phyloP scores from a whole-genome alignment of 2,888 invertebrate genomes.

The Meiosimyza platycephala region DNA sequence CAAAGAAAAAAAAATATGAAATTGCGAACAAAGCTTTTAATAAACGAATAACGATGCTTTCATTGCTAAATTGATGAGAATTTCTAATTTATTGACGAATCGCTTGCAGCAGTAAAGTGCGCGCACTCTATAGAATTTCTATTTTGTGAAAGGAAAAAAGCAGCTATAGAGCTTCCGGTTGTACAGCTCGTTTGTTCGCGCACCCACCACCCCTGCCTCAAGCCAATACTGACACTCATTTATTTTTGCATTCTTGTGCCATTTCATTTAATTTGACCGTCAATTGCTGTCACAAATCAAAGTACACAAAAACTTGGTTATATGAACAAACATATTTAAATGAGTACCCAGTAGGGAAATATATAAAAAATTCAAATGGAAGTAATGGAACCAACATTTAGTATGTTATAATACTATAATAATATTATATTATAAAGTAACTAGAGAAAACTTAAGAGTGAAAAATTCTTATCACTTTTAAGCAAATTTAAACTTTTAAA shows the following conservation, averaged over 20 bases:
- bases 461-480: too few species aligned
- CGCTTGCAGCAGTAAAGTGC: background rate
- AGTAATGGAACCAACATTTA: too few species aligned
- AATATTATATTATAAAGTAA: too few species aligned
- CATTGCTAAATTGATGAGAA: background rate
- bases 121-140: constrained; percentile 7
- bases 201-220: background rate
- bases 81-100: constrained; percentile 20
- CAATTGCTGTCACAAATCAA: constrained; percentile 36
- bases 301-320: constrained; percentile 15
- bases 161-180: too few species aligned
- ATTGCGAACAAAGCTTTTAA: too few species aligned
- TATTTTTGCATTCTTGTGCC: constrained; percentile 16
- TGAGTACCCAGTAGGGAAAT: too few species aligned
- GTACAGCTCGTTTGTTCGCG: background rate
- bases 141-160: background rate
- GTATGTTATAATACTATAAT: too few species aligned
- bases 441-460: too few species aligned
- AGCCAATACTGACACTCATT: background rate
- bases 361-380: too few species aligned
- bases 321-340: constrained; percentile 12
- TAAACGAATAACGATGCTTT: too few species aligned
- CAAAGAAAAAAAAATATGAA: too few species aligned
- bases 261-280: constrained; percentile 33
- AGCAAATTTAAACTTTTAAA: too few species aligned